These are phyloP conservation scores for Pelosia muscerda DNA, from an alignment of 2,888 invertebrate species.

Conservation along the genomic window DNA sequence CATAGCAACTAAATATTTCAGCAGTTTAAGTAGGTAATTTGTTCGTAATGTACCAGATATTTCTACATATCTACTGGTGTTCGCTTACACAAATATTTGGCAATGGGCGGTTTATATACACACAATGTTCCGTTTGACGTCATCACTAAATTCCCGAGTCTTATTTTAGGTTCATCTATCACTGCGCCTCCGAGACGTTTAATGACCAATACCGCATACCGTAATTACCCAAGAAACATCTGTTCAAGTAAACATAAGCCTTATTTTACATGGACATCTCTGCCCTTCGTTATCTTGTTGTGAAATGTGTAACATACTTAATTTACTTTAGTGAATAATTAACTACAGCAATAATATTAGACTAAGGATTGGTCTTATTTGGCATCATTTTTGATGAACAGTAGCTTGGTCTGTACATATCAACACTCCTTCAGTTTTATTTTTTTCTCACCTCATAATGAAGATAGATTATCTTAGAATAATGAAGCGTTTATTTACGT, in stretches of 20 bases:
- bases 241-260: constrained; percentile 22
- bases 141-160: constrained; percentile 48
- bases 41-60: constrained; percentile 29
- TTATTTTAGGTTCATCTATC: constrained; percentile 52
- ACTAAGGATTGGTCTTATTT: constrained; percentile 16
- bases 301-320: constrained; percentile 14
- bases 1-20: constrained; percentile 41
- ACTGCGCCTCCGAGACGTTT: constrained; percentile 42
- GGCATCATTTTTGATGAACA: constrained; percentile 17
- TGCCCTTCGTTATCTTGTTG: constrained; percentile 16
- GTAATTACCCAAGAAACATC: constrained; percentile 29
- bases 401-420: constrained; percentile 28
- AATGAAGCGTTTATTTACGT: constrained; percentile 64
- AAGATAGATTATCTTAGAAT: constrained; percentile 66
- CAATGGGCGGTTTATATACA: constrained; percentile 50
- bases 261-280: constrained; percentile 11
- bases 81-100: constrained; percentile 53
- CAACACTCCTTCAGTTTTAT: constrained; percentile 33
- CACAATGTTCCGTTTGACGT: constrained; percentile 54
- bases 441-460: constrained; percentile 60
- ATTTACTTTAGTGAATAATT: constrained; percentile 19
- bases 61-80: constrained; percentile 40
- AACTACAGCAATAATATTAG: constrained; percentile 8
- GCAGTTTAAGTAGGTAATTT: constrained; percentile 31
- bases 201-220: constrained; percentile 37